These are phyloP conservation scores for Semicossyphus pulcher DNA, from an alignment of 2,113 vertebrate genomes.

Conservation along the genomic window DNA sequence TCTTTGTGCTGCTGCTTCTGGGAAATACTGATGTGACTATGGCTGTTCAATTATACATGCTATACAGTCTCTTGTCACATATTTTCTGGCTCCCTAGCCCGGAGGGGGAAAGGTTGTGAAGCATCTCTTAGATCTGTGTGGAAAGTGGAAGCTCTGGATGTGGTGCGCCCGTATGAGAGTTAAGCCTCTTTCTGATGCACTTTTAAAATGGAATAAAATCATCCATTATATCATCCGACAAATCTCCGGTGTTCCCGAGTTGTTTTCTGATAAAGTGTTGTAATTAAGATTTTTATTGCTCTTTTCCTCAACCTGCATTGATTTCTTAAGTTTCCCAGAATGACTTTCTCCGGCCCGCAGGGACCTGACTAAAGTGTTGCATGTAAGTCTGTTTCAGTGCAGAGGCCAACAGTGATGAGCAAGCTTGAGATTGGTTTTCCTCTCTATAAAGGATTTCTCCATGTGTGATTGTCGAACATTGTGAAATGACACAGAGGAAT, in stretches of 20 bases:
- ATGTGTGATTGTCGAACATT: too few species aligned
- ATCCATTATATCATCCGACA: neutral
- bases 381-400: neutral
- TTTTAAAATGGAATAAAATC: slow-evolving; percentile 6
- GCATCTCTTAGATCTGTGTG: slow-evolving; percentile 18
- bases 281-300: slow-evolving; percentile 1
- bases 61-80: slow-evolving; percentile 51
- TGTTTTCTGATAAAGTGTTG: slow-evolving; percentile 17
- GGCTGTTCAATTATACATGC: slow-evolving; percentile 69
- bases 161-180: slow-evolving; percentile 10
- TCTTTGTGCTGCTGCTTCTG: slow-evolving; percentile 59
- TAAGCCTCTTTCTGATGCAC: neutral
- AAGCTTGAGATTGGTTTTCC: neutral
- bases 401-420: neutral
- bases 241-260: neutral
- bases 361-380: neutral
- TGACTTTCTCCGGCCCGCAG: neutral
- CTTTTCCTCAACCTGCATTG: neutral
- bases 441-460: neutral
- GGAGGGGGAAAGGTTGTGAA: slow-evolving; percentile 2
- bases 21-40: slow-evolving; percentile 53
- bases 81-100: slow-evolving; percentile 18
- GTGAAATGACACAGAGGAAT: too few species aligned
- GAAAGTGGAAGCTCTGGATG: slow-evolving; percentile 3
- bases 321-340: slow-evolving; percentile 1